Evolutionary conservation across 2,888 invertebrate genomes (phyloP).

Genomic region (Pegoplata infirma): DNA sequence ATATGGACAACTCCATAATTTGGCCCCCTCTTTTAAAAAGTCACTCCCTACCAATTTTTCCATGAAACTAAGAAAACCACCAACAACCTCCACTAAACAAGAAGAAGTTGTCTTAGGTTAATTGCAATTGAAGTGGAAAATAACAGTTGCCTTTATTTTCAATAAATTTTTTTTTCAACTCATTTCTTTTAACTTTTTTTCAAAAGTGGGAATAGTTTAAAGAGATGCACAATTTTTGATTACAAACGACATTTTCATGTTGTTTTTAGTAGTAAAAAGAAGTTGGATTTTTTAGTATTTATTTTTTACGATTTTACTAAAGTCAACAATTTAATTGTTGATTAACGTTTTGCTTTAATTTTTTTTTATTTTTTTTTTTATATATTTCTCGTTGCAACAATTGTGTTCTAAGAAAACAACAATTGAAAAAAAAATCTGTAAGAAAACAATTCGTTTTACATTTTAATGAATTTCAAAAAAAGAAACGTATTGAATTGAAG

Average conservation of each 20-base stretch:
- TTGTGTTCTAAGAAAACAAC: conserved; percentile 53
- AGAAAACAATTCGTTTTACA: conserved; percentile 52
- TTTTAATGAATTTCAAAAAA: conserved; percentile 55
- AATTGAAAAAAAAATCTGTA: conserved; percentile 9
- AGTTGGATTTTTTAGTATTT: conserved; percentile 5
- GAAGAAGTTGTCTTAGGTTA: conserved; percentile 65
- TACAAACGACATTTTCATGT: conserved; percentile 60
- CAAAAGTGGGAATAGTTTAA: conserved; percentile 46
- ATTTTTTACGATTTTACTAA: conserved; percentile 43
- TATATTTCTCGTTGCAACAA: conserved; percentile 21
- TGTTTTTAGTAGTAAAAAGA: conserved; percentile 12
- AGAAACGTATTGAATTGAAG: conserved; percentile 21
- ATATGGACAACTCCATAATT: no score
- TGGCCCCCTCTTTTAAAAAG: neutral
- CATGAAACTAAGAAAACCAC: conserved; percentile 1
- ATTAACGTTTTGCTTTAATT: conserved; percentile 39
- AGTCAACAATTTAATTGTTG: conserved; percentile 65
- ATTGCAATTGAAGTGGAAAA: conserved; percentile 65
- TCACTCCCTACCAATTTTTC: conserved; percentile 4
- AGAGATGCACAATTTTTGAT: conserved; percentile 62
- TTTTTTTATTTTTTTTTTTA: conserved; percentile 1
- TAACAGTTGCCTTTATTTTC: conserved; percentile 60
- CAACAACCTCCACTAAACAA: conserved; percentile 41
- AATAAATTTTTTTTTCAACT: conserved; percentile 4
- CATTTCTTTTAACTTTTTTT: conserved; percentile 19